Base-by-base conservation (phyloP, 2,113 vertebrate species). In the Nothoprocta perdicaria region DNA sequence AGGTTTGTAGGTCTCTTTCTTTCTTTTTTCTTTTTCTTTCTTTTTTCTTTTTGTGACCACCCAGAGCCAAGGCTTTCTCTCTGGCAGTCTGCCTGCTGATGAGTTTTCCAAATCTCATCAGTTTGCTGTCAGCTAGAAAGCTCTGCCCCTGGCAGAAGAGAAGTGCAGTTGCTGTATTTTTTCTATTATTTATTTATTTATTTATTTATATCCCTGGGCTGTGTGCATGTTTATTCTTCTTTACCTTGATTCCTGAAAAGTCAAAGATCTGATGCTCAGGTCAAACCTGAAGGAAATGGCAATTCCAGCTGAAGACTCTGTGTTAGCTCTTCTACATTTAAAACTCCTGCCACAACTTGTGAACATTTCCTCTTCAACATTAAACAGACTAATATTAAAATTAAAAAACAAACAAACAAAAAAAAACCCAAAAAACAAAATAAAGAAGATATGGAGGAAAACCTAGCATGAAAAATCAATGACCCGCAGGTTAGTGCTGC, bases 101-200 rank as follows among this genome's bases (percentile, higher is more conserved):
- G 98, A 98, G 95, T 98, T 99, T 99, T 97, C 98, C 98, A 98
- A 98, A 95, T 86, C 79, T 45, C 93, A 61, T 94, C 91, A 62
- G 80, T 94, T 66, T 4, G 53, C 88, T 96, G 95, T 96, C 80
- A 93, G 92, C 84, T 90, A 52, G 27, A 96, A 52, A 38, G 22
- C 81, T 62, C 86, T 69, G 53, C 71, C 71, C 26, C 76, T 18
- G 43, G 80, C 69, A 60, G 83, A 72, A 35, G 52, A 27, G 17
- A 84, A 45, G 80, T 60, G 74, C 68, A 55, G 80, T 50, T 27
- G 16, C 84, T 79, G 81, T 57, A 48, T 33, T 61, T 80, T 62
- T 26, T 33, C 31, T 35, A 24, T 52, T 52, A 52, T 52, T 52
- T 24, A 46, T 46, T 35, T 43, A 43, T 13, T 48, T 48, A 48